Base-by-base conservation (phyloP, 1,140 invertebrate species). In the Pseudomyrmex pallidus region DNA sequence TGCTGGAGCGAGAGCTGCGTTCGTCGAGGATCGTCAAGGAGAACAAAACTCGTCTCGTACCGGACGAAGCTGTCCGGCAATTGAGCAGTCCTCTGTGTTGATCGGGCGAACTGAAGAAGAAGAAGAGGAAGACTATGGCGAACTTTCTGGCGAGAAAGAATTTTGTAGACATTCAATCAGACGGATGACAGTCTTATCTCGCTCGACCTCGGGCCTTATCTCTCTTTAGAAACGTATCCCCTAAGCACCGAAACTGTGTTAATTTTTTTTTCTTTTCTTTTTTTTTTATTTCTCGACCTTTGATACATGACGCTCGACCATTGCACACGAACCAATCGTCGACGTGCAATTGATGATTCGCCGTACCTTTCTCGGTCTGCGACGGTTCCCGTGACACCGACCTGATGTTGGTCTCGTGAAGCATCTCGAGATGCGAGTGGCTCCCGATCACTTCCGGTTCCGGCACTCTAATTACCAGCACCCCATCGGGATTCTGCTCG, bases 331-430 rank as follows among this genome's bases (percentile, higher is more conserved):
- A 35, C 35, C 35, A 61, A 48, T 59, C 73, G 15, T 66, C 61
- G 20, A 62, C 17, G 44, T 17, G 74, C 73, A 67, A 77, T 64
- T 50, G 78, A 74, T 46, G 63, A 35, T 35, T 77, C 62, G 73
- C 46, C 87, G 73, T 88, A 94, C 93, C 94, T 91, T 94, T 94
- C 54, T 94, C 94, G 57, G 91, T 93, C 88, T 94, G 94, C 25
- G 93, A 93, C 8, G 92, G 86, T 68, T 94, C 94, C 13, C 93
- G 88, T 7, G 93, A 92, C 46, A 92, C 86, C 3, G 92, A 89
- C 73, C 92, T 93, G 64, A 93, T 92, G 66, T 90, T 91, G 20
- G 90, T 88, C 82, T 93, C 90, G 59, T 93, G 93, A 73, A 93
- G 89, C 63, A 93, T 88, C 64, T 94, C 93, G 67, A 93, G 85